phyloP scores from a whole-genome alignment of 2,113 vertebrate species.

The Eubucco bourcierii region DNA sequence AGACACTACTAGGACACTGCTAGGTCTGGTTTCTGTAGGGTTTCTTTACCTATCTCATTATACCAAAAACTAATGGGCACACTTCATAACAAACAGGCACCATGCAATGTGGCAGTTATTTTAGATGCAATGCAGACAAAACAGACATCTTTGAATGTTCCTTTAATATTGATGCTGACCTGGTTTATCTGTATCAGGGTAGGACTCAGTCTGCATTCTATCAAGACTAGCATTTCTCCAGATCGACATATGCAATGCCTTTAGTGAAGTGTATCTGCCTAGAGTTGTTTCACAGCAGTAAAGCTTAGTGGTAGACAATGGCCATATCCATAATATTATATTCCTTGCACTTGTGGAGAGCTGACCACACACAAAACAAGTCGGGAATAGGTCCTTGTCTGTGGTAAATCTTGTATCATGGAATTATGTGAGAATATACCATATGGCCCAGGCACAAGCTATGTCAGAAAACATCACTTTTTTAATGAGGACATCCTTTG shows the following conservation, averaged over 20 bases:
- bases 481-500: not conserved
- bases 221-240: not conserved
- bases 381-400: not conserved
- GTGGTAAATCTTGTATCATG: accelerated
- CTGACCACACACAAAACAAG: not conserved
- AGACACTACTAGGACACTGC: accelerated
- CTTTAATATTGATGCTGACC: not conserved
- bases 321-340: not conserved
- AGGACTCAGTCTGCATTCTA: not conserved
- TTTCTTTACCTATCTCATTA: not conserved
- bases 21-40: not conserved
- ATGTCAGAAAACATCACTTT: not conserved
- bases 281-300: not conserved
- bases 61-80: not conserved
- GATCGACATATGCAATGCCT: not conserved
- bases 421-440: not conserved
- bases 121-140: not conserved
- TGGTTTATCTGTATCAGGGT: not conserved
- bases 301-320: not conserved
- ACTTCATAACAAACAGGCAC: not conserved
- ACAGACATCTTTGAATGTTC: not conserved
- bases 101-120: not conserved
- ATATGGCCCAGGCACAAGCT: accelerated
- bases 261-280: not conserved
- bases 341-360: not conserved